Evolutionary conservation across 35 echinoderm and acorn worm species (phyloP).

Genomic region (Nesometra sesokonis): DNA sequence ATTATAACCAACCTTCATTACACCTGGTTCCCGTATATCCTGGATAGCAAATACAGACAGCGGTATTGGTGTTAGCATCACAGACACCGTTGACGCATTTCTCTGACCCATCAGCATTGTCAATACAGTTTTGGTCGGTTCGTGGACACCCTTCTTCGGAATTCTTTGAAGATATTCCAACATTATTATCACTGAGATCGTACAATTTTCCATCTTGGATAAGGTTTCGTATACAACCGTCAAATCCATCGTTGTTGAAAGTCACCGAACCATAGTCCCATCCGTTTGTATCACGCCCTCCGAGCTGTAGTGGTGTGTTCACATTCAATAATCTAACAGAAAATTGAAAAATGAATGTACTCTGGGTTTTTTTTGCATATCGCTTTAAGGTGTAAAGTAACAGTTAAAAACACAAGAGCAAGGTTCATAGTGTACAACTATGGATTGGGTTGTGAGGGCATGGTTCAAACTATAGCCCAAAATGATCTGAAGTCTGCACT

Average conservation of each 20-base stretch:
- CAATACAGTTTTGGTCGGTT: constrained; percentile 39
- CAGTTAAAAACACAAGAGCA: too few relatives aligned
- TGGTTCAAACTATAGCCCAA: too few relatives aligned
- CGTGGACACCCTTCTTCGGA: constrained; percentile 56
- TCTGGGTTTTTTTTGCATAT: neutral
- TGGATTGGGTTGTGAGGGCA: too few relatives aligned
- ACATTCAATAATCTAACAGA: constrained; percentile 64
- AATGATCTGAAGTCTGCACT: too few relatives aligned
- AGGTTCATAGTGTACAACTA: too few relatives aligned
- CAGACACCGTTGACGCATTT: constrained; percentile 77
- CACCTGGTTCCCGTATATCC: constrained; percentile 60
- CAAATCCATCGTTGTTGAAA: constrained; percentile 22
- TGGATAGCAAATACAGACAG: constrained; percentile 67
- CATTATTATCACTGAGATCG: constrained; percentile 38
- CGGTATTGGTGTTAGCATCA: constrained; percentile 31
- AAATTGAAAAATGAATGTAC: too few relatives aligned
- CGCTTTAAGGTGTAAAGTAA: too few relatives aligned
- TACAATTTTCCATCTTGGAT: constrained; percentile 73
- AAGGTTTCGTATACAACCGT: constrained; percentile 73
- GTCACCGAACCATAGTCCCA: constrained; percentile 6
- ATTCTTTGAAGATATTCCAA: neutral
- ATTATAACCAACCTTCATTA: constrained; percentile 30
- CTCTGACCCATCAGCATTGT: neutral
- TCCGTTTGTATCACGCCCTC: constrained; percentile 23
- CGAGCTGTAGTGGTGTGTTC: constrained; percentile 76